Evolutionary conservation across 2,113 vertebrate species (phyloP), one percentile per base, ranked within the genome.

Genomic region (Zosterops pallidus): DNA sequence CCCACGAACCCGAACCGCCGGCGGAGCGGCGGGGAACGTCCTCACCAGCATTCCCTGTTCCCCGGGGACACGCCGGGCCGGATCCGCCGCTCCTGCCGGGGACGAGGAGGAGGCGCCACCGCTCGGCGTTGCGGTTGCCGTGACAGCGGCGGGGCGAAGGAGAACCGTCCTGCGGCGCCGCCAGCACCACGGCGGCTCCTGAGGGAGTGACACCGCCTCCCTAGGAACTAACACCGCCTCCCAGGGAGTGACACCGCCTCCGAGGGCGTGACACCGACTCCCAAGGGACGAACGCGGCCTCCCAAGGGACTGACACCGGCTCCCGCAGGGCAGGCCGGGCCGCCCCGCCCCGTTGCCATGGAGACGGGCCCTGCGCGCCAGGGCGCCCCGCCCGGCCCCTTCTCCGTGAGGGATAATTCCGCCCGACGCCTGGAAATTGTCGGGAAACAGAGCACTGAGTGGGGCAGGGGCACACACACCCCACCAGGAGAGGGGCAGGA

Each of bases 141-240:
- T 86, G 90, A 95, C 93, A 96, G 86, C 97, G 8, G 26, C 92
- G 35, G 13, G 12, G 28, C 42, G 22, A 39, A 39, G 37, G 37
- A 39, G 9, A 9, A 74, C 60, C 70, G 60, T 4, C 25, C 68
- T 0, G 6, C 16, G 1, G 1, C 9, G 5, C 11, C 21, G 31
- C 2, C 16, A 21, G 2, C 20, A 41, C 8, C 37, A 69, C 72
- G 83, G 72, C 46, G 72, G 83, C 63, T 52, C 63, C 63, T 35
- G 71, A 85, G 52, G 50, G 62, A 47, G 10, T 6, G 37, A 25
- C 37, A 0, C 29, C 22, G 8, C 37, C 37, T 16, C 35, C 28
- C 12, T 46, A 7, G 19, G 39, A 23, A 67, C 31, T 2, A 37
- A 29, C 65, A 2, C 44, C 44, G 28, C 39, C 63, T 52, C 63